Base-by-base conservation (phyloP, 2,888 invertebrate genomes). In the Dryomyza anilis region DNA sequence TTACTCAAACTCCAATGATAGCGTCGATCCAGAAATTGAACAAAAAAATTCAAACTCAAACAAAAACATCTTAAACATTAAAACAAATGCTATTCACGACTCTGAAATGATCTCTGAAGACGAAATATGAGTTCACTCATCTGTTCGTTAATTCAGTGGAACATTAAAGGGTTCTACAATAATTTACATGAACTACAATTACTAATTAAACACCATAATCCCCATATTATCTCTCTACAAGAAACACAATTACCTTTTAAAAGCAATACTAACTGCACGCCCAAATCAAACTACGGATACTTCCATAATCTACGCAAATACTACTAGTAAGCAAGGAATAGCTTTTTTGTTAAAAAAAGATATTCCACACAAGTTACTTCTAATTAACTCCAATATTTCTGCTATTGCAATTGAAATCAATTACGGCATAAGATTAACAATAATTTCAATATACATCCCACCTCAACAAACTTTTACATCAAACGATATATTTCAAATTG, bases 101-200 rank as follows among this genome's bases (percentile, higher is more conserved):
- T n/a, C n/a, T n/a, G n/a, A n/a, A n/a, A n/a, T n/a, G n/a, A n/a
- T n/a, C n/a, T n/a, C n/a, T n/a, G n/a, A n/a, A n/a, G n/a, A n/a
- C n/a, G n/a, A n/a, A n/a, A n/a, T n/a, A n/a, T n/a, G n/a, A n/a
- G n/a, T n/a, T n/a, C n/a, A n/a, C n/a, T n/a, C n/a, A n/a, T n/a
- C n/a, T n/a, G n/a, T n/a, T 33, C 33, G 6, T 6, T 33, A 33
- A 23, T 63, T 14, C 64, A 64, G 39, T 64, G 67, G 61, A 64
- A 64, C 21, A 67, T 67, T 12, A 53, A 61, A 48, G 67, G 67
- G 5, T 67, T n/a, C 36, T 2, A 43, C 16, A 61, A 64, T 19
- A 67, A 64, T 19, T 61, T 61, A 12, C 36, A 30, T 12, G 52
- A 67, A 33, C 39, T 67, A 19, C 29, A 58, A 30, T 16, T 57